A percentile compares a stretch with the other conserved stretches of the same genome.
phyloP scores from a whole-genome alignment of 2,113 vertebrate species.

The Peromyscus polionotus region DNA sequence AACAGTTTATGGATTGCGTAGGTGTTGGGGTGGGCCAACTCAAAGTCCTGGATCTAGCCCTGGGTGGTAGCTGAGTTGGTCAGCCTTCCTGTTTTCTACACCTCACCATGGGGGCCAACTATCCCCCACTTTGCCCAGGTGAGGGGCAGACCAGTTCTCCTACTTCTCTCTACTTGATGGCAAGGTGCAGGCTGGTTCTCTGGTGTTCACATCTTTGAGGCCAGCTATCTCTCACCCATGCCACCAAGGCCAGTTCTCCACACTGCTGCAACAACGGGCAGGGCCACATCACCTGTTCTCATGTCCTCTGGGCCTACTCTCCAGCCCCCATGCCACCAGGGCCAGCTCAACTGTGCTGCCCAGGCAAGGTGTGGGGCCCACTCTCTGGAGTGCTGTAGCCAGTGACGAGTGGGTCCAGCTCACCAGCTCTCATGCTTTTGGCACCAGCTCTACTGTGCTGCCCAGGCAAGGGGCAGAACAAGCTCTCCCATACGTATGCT shows the following conservation, averaged over 20 bases:
- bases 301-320: not conserved
- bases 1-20: not conserved
- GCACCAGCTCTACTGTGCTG: not conserved
- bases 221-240: too few species aligned
- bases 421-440: not conserved
- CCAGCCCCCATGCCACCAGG: not conserved
- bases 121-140: too few species aligned
- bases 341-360: not conserved
- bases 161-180: not conserved
- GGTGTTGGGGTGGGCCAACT: not conserved
- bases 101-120: not conserved
- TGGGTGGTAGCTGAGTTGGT: not conserved
- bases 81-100: not conserved
- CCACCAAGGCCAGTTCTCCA: not conserved
- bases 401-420: not conserved
- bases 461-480: not conserved
- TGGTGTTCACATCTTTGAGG: too few species aligned
- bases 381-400: not conserved
- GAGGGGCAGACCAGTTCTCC: not conserved
- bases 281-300: not conserved
- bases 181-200: too few species aligned
- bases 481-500: not conserved
- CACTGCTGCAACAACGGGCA: not conserved
- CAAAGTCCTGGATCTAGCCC: not conserved
- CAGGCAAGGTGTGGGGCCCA: not conserved